Evolutionary conservation across 2,797 vertebrate species (phyloP), one percentile per base, ranked within the genome.

Genomic region (Schizopygopsis malacanthus): DNA sequence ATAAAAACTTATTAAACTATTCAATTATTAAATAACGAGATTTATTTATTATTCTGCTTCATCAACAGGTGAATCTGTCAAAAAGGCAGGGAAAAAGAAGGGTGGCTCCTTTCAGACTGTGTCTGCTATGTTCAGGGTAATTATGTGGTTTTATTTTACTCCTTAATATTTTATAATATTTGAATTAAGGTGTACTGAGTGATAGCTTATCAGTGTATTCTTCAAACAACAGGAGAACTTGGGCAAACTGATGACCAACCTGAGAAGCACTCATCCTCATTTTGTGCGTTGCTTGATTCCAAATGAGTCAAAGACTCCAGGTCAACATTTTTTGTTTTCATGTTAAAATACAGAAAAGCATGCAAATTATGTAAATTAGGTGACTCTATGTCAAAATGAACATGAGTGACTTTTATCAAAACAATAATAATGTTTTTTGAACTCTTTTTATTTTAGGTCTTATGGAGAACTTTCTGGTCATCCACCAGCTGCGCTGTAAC

Each of bases 231-330:
- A 97, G 96, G 96, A 97, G 88, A 97, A 97, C 87, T 88, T 98
- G 85, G 97, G 96, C 78, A 98, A 98, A 90, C 92, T 98, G 91
- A 98, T 98, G 97, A 92, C 95, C 59, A 98, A 98, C 85, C 9
- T 98, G 77, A 95, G 92, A 83, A 96, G 96, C 89, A 98, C 97
- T 6, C 97, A 98, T 59, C 97, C 97, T 52, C 97, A 98, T 87
- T 98, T 98, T 95, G 97, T 98, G 22, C 96, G 97, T 1, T 98
- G 97, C 72, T 82, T 98, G 88, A 98, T 98, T 79, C 97, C 97
- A 67, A 98, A 98, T 91, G 97, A 98, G 90, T 95, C 96, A 22
- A 98, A 98, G 92, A 98, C 97, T 72, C 97, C 97, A 88, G 97
- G 97, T 97, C 90, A 93, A 52, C 95, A 71, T 54, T 37, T 81